A percentile compares a stretch with the other conserved stretches of the same genome.
phyloP scores from a whole-genome alignment of 2,113 vertebrate genomes.

The Balaeniceps rex region DNA sequence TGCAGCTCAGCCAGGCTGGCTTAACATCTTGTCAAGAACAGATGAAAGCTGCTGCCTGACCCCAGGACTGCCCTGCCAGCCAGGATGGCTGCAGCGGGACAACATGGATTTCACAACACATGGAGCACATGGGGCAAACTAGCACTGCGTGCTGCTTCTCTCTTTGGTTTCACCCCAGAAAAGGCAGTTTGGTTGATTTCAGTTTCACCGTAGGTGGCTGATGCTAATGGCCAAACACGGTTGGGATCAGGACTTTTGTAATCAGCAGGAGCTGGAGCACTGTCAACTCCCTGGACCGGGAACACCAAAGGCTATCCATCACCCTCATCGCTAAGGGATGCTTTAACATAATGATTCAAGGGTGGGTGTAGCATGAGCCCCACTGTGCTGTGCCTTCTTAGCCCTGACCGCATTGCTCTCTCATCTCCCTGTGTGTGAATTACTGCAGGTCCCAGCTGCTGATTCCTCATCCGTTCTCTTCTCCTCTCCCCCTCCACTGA shows the following conservation, averaged over 20 bases:
- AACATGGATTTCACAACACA: background rate
- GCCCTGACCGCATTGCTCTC: accelerated
- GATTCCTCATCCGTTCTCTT: background rate
- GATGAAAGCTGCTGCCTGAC: background rate
- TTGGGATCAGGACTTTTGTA: background rate
- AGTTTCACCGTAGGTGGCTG: background rate
- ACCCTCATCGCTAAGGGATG: background rate
- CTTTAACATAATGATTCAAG: background rate
- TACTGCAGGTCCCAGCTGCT: background rate
- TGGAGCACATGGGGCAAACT: background rate
- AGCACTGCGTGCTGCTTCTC: background rate
- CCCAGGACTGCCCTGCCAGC: background rate
- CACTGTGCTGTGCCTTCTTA: background rate
- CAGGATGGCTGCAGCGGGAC: background rate
- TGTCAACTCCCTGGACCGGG: background rate
- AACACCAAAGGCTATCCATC: background rate
- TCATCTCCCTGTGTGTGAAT: background rate
- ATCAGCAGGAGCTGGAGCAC: background rate
- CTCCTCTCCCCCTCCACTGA: background rate
- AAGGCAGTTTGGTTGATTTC: background rate
- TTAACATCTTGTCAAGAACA: background rate
- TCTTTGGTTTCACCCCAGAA: background rate
- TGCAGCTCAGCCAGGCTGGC: background rate
- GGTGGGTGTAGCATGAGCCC: background rate
- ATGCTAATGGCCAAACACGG: background rate